Conservation (phyloP, 1,140 invertebrate genomes). For the Halesus radiatus region DNA sequence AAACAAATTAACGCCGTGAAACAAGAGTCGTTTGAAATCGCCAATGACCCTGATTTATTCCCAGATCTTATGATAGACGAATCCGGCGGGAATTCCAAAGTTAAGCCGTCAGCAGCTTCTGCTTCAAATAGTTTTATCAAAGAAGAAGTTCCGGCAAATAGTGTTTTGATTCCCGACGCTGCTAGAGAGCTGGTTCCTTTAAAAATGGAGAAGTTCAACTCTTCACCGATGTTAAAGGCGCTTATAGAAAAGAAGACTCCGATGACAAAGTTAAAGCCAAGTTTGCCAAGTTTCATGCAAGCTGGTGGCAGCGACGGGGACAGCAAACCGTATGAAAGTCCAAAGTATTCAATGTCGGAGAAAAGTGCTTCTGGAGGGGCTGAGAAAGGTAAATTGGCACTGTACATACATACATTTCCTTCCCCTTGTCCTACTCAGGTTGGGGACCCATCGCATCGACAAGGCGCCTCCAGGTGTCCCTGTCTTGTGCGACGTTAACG, state of each 20-base stretch:
- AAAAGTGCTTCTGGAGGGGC: not conserved
- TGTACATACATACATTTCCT: too few relatives aligned
- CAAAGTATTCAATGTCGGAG: not conserved
- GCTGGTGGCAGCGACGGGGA: not conserved
- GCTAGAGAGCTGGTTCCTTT: slow-evolving; percentile 12
- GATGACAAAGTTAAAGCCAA: slow-evolving; percentile 26
- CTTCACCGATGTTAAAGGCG: slow-evolving; percentile 36
- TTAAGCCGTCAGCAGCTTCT: too few relatives aligned
- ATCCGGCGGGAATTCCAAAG: too few relatives aligned
- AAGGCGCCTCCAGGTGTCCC: too few relatives aligned
- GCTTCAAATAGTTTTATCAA: too few relatives aligned
- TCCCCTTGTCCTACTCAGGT: too few relatives aligned
- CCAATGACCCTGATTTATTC: not conserved
- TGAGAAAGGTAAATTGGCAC: not conserved
- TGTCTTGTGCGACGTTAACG: too few relatives aligned
- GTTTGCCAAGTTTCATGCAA: not conserved
- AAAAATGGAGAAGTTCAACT: slow-evolving; percentile 1
- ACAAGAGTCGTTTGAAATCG: not conserved
- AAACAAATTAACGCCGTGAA: not conserved
- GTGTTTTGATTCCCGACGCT: too few relatives aligned
- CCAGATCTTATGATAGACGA: too few relatives aligned
- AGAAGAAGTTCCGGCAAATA: too few relatives aligned
- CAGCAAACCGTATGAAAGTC: not conserved
- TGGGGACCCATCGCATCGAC: too few relatives aligned
- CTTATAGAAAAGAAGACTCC: slow-evolving; percentile 26